Evolutionary conservation across 2,113 vertebrate species (phyloP), one percentile per base, ranked within the genome.

Genomic region (Prolemur simus): DNA sequence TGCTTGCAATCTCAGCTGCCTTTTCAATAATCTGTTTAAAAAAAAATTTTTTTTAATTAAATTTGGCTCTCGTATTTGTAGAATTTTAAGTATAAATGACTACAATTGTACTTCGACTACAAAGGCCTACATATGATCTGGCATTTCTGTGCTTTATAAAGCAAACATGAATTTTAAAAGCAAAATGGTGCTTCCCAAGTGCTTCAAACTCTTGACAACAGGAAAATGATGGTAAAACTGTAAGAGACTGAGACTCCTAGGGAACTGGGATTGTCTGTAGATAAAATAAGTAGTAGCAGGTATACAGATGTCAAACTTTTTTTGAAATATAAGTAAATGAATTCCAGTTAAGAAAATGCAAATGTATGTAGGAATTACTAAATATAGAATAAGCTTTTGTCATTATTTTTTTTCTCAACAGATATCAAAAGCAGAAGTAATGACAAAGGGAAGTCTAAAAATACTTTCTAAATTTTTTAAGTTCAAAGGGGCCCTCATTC

Each of bases 11-110:
- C 95, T 99, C 99, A 96, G 99, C 99, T 97, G 99, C 99, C 97
- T 99, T 99, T 98, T 99, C 99, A 98, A 99, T 98, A 98, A 99
- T 99, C 99, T 99, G 98, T 97, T 93, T 17, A 13, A 84, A 96
- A 95, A 95, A 93, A 95, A 39, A 5, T 4, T 32, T 42, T 32
- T 27, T 32, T 27, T 9, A 37, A 90, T 66, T 89, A 71, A 95
- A 37, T 77, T 94, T 91, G 49, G 32, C 18, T 52, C 64, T 64
- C 11, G 1, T 37, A 87, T 21, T 87, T 73, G 0, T 54, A 96
- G 89, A 91, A 87, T 77, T 88, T 84, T 95, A 76, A 88, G 18
- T 82, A 23, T 87, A 95, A 93, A 80, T 37, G 6, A 84, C 21
- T 87, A 64, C 2, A 68, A 1, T 45, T 97, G 10, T 47, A 92